phyloP scores from a whole-genome alignment of 2,113 vertebrate species.

The Hemicordylus capensis region DNA sequence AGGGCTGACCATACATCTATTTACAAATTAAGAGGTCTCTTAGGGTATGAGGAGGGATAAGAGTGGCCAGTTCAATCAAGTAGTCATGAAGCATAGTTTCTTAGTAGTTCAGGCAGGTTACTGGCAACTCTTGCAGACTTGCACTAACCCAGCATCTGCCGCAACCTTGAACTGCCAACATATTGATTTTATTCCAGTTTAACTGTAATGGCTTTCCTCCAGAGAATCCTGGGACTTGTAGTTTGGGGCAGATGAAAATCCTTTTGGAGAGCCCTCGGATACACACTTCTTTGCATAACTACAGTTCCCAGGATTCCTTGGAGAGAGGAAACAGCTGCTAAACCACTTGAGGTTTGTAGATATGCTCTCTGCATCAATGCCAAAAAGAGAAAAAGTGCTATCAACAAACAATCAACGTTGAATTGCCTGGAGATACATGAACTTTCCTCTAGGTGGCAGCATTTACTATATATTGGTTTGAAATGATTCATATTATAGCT shows the following conservation, averaged over 20 bases:
- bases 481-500: background rate
- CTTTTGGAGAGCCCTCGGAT: background rate
- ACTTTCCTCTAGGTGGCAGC: slow-evolving; percentile 56
- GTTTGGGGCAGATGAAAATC: background rate
- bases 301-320: background rate
- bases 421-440: background rate
- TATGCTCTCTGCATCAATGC: background rate
- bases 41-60: too few species aligned
- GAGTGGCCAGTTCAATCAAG: background rate
- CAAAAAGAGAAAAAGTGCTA: background rate
- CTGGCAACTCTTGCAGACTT: background rate
- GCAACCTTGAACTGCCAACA: background rate
- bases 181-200: background rate
- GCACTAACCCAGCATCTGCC: background rate
- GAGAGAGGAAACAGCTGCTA: background rate
- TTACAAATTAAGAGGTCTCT: background rate
- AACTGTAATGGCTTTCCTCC: background rate
- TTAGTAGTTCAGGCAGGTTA: background rate
- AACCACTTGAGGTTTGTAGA: background rate
- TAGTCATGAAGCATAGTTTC: background rate
- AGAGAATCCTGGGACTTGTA: background rate
- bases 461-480: slow-evolving; percentile 21
- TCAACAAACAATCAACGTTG: background rate
- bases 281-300: background rate
- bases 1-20: background rate